Base-by-base conservation (phyloP, 2,888 invertebrate genomes). In the Poecilobothrus nobilitatus region DNA sequence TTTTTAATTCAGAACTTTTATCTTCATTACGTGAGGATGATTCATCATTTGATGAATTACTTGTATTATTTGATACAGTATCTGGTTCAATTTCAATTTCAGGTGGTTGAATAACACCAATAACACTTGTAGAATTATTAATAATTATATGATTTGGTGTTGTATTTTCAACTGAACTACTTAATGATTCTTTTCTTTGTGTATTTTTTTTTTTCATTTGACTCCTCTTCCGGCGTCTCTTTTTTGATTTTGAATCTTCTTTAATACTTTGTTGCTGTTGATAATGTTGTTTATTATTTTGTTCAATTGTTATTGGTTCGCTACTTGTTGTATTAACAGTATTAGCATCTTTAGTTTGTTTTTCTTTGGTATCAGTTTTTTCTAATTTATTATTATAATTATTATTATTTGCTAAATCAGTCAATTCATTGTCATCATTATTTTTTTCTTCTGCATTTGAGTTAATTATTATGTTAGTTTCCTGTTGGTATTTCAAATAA, bases 181-280 rank as follows among this genome's bases (percentile, higher is more conserved):
- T 77, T 67, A 80, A 77, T 6, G 88, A 86, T 0, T 88, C 86
- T 77, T 91, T 91, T 69, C 91, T 86, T 76, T 89, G 89, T 0
- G 86, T 84, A 75, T 90, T 89, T 78, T 92, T 92, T 83, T 91
- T 91, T 81, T 91, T 92, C 27, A 91, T 88, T 73, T 89, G 85
- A 53, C 88, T 87, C 84, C 89, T 91, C 83, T 91, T 89, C 74
- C 91, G 89, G 68, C 91, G 87, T 79, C 90, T 91, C 80, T 91
- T 89, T 77, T 92, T 92, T 75, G 74, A 76, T 68, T 82, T 81
- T 15, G 77, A 76, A 65, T 80, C 81, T 66, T 81, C 81, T 70
- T 86, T 86, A 22, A 84, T 84, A 70, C 84, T 67, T 68, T 69
- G 68, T 15, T 65, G 21, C 63, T 62, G n/a, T 66, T 69, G 68